Percentiles rank a stretch among this genome's conserved stretches.
Conservation (phyloP, 1,140 invertebrate genomes). For the Aplysia californica region DNA sequence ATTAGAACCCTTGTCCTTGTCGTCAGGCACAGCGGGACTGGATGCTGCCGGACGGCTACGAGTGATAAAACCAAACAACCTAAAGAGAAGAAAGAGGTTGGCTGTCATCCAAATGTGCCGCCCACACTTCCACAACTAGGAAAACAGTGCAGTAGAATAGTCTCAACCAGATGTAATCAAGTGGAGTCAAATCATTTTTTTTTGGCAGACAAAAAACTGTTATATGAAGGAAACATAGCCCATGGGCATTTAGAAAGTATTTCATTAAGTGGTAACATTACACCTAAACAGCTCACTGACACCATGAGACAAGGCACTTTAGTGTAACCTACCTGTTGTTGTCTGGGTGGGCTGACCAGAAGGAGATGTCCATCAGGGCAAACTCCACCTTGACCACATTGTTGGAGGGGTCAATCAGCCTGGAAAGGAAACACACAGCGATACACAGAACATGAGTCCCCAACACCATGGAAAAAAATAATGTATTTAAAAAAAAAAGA, state of each 20-base stretch:
- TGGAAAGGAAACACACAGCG: constrained; percentile 39
- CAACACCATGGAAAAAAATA: too few species aligned
- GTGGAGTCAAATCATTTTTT: background rate
- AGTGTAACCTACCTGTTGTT: constrained; percentile 65
- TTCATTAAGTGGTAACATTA: background rate
- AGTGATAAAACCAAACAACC: constrained; percentile 66
- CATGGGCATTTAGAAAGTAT: too few species aligned
- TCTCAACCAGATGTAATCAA: background rate
- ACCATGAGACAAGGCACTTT: background rate
- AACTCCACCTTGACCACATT: constrained; percentile 63
- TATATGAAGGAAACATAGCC: too few species aligned
- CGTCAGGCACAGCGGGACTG: constrained; percentile 5
- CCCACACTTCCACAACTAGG: background rate
- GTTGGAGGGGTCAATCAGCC: constrained; percentile 67
- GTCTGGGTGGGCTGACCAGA: constrained; percentile 69
- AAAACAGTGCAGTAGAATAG: background rate
- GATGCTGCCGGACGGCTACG: constrained; percentile 43
- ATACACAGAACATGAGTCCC: too few species aligned
- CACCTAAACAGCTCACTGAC: background rate
- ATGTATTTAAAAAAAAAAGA: background rate
- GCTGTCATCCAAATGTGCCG: background rate
- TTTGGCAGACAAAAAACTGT: background rate
- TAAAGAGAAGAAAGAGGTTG: constrained; percentile 35
- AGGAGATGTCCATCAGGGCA: constrained; percentile 67
- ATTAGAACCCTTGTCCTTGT: background rate